A percentile compares a stretch with the other conserved stretches of the same genome.
These are phyloP conservation scores for Phrynocephalus vlangalii DNA, from an alignment of 2,797 vertebrate species.

Conservation along the genomic window DNA sequence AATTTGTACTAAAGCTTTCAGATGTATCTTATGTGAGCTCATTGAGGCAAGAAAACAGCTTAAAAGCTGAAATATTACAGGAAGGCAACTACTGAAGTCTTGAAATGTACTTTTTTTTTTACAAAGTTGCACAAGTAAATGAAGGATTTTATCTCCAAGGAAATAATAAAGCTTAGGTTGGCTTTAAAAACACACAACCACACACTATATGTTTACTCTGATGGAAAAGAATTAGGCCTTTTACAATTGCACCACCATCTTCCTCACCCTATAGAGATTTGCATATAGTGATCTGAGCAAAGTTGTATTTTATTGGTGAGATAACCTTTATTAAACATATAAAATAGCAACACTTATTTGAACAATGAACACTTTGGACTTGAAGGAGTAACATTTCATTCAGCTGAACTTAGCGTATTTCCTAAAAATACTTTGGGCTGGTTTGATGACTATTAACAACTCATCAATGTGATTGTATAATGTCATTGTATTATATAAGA, in stretches of 20 bases:
- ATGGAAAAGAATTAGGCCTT: conserved; percentile 71
- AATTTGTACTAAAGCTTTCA: conserved; percentile 89
- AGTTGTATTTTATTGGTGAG: conserved; percentile 51
- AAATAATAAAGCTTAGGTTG: conserved; percentile 69
- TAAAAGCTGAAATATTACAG: conserved; percentile 86
- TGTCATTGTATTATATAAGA: not conserved
- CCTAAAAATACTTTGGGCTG: not conserved
- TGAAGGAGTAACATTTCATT: not conserved
- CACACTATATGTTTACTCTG: conserved; percentile 56
- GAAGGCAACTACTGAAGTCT: conserved; percentile 76
- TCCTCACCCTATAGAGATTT: conserved; percentile 39
- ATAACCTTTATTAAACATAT: conserved; percentile 23
- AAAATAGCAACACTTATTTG: not conserved
- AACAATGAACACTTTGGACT: too few relatives aligned
- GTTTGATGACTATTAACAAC: not conserved
- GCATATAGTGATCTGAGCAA: conserved; percentile 57
- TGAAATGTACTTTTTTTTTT: conserved; percentile 65
- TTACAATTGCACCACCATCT: conserved; percentile 70
- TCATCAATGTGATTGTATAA: not conserved
- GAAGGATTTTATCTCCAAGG: conserved; percentile 70
- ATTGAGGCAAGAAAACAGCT: conserved; percentile 89
- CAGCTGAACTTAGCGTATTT: not conserved
- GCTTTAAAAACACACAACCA: not conserved
- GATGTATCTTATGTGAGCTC: conserved; percentile 89
- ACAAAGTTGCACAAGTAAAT: conserved; percentile 76